Evolutionary conservation across 2,797 vertebrate genomes (phyloP).

Genomic region (Propithecus deckenii): DNA sequence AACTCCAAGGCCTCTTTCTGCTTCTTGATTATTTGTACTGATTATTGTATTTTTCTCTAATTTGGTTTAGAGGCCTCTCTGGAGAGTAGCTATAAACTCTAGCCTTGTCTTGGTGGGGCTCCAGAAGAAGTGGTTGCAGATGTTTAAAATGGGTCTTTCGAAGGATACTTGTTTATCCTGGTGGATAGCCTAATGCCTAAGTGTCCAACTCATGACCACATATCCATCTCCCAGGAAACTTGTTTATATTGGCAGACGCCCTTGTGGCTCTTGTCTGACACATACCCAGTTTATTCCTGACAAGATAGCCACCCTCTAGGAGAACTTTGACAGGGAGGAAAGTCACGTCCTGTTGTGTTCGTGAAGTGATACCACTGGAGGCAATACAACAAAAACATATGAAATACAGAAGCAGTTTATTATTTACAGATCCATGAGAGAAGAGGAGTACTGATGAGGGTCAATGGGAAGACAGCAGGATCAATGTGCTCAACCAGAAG

Average conservation of each 20-base stretch:
- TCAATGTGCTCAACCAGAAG: background rate
- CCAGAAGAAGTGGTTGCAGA: accelerated
- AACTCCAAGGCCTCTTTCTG: background rate
- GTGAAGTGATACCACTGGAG: background rate
- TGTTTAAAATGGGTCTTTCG: background rate
- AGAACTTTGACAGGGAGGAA: background rate
- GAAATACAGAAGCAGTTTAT: background rate
- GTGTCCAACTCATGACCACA: background rate
- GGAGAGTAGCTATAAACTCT: background rate
- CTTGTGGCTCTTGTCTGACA: background rate
- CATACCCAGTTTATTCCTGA: background rate
- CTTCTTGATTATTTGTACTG: background rate
- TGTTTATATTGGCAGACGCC: background rate
- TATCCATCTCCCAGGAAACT: background rate
- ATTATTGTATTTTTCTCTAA: background rate
- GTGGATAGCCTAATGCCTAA: background rate
- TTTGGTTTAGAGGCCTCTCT: background rate
- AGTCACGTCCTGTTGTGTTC: no score
- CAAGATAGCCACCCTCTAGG: no score
- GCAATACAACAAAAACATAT: no score
- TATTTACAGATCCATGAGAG: background rate
- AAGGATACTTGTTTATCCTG: background rate
- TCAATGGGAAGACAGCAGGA: accelerated
- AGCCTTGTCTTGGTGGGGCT: accelerated
- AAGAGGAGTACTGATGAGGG: background rate